These are phyloP conservation scores for Eupithecia dodoneata DNA, from an alignment of 2,888 invertebrate species.

Conservation along the genomic window DNA sequence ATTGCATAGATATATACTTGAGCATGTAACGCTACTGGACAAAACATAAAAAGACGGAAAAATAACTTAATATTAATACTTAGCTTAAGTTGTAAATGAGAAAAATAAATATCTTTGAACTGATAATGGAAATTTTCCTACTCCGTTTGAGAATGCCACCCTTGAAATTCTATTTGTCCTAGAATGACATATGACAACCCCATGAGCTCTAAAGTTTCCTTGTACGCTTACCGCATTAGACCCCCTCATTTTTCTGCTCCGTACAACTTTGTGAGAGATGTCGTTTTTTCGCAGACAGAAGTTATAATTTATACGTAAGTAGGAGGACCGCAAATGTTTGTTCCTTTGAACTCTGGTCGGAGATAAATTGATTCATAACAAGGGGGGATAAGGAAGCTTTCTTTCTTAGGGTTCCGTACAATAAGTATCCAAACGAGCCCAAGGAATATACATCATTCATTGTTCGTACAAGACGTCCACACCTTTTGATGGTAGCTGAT, in stretches of 20 bases:
- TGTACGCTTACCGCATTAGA: background rate
- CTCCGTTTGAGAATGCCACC: background rate
- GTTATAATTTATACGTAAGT: slow-evolving; percentile 35
- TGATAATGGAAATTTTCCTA: no score
- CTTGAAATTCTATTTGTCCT: background rate
- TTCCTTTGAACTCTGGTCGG: slow-evolving; percentile 45
- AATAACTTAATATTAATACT: no score
- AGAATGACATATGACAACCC: background rate
- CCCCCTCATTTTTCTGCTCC: slow-evolving; percentile 13
- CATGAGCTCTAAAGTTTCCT: background rate
- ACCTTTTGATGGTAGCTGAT: background rate
- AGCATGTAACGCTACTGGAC: no score
- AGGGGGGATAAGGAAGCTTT: slow-evolving; percentile 38
- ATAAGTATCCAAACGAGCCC: background rate
- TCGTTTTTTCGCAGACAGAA: slow-evolving; percentile 29
- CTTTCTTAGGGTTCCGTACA: background rate
- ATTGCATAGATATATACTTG: no score
- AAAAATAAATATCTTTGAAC: no score
- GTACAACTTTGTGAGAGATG: slow-evolving; percentile 22
- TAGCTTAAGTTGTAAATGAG: no score
- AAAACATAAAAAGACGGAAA: no score
- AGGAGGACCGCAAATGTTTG: slow-evolving; percentile 40
- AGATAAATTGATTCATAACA: slow-evolving; percentile 50
- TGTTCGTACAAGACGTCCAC: background rate
- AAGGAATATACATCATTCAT: background rate